These are phyloP conservation scores for Dicrostonyx torquatus DNA, from an alignment of 2,797 vertebrate genomes.

Conservation along the genomic window DNA sequence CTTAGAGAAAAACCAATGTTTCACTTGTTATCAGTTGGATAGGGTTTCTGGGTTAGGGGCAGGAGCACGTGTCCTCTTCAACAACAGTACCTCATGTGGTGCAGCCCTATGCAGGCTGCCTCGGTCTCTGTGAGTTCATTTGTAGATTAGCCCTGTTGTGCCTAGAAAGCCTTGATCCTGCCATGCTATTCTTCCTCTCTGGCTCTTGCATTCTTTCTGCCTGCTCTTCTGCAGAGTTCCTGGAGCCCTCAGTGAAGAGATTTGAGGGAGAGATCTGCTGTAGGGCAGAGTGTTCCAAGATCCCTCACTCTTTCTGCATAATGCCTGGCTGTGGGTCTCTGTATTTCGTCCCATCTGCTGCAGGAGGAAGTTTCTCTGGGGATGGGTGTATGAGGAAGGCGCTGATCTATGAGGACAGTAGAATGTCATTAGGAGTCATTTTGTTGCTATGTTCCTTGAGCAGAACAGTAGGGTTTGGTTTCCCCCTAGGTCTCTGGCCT, in stretches of 20 bases:
- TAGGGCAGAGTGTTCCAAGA: not conserved
- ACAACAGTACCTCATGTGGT: not conserved
- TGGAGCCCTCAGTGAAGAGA: too few species aligned
- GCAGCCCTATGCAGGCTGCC: not conserved
- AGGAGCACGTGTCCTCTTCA: too few species aligned
- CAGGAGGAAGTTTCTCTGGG: not conserved
- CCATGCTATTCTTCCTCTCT: rapidly evolving
- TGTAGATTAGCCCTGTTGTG: not conserved
- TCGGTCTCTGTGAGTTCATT: not conserved
- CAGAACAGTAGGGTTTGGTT: too few species aligned
- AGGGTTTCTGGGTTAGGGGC: not conserved
- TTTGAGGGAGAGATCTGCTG: not conserved
- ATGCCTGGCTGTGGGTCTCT: not conserved
- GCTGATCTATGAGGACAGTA: not conserved
- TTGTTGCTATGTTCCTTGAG: not conserved
- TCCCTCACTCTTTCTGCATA: not conserved
- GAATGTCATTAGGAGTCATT: not conserved
- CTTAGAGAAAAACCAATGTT: not conserved
- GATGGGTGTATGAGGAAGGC: not conserved
- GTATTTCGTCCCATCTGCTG: not conserved
- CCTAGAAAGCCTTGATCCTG: too few species aligned
- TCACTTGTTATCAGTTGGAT: not conserved
- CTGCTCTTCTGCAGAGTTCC: not conserved
- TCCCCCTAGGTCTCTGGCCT: not conserved
- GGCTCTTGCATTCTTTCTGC: not conserved